A percentile compares a stretch with the other conserved stretches of the same genome.
phyloP scores from a whole-genome alignment of 2,888 invertebrate species.

The Cetonia aurata region DNA sequence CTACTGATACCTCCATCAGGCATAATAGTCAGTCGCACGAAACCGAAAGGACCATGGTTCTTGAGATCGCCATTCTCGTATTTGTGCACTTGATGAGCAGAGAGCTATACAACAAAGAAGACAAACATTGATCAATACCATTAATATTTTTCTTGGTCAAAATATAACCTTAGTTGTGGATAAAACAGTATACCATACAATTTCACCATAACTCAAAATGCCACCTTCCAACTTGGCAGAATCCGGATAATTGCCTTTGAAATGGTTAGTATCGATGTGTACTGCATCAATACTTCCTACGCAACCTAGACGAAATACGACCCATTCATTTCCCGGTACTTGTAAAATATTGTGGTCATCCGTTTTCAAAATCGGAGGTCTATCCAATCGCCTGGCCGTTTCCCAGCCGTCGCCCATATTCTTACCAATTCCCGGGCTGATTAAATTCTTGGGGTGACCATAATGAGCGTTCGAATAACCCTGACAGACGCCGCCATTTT shows the following conservation, averaged over 20 bases:
- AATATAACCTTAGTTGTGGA: slow-evolving; percentile 69
- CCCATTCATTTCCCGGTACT: slow-evolving; percentile 74
- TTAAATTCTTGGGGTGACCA: slow-evolving; percentile 74
- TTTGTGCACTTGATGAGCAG: slow-evolving; percentile 69
- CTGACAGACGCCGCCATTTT: slow-evolving; percentile 71
- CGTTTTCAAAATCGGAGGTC: slow-evolving; percentile 71
- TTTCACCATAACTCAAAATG: slow-evolving; percentile 53
- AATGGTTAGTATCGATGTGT: slow-evolving; percentile 73
- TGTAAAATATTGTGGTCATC: slow-evolving; percentile 71
- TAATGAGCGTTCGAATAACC: slow-evolving; percentile 75
- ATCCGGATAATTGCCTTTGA: slow-evolving; percentile 77
- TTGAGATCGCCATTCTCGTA: slow-evolving; percentile 62
- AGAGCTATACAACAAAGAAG: slow-evolving; percentile 65
- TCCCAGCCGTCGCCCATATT: slow-evolving; percentile 78
- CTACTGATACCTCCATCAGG: slow-evolving; percentile 76
- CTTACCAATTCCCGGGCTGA: slow-evolving; percentile 68
- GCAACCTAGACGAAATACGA: slow-evolving; percentile 72
- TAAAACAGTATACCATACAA: slow-evolving; percentile 68
- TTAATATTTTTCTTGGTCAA: background rate
- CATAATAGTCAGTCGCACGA: slow-evolving; percentile 72
- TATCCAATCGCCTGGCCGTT: slow-evolving; percentile 73
- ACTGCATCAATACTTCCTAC: slow-evolving; percentile 68
- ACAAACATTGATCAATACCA: slow-evolving; percentile 7
- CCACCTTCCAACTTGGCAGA: slow-evolving; percentile 71
- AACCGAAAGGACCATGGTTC: slow-evolving; percentile 66